These are phyloP conservation scores for Hoplodrina blanda DNA, from an alignment of 2,888 invertebrate species.

Conservation along the genomic window DNA sequence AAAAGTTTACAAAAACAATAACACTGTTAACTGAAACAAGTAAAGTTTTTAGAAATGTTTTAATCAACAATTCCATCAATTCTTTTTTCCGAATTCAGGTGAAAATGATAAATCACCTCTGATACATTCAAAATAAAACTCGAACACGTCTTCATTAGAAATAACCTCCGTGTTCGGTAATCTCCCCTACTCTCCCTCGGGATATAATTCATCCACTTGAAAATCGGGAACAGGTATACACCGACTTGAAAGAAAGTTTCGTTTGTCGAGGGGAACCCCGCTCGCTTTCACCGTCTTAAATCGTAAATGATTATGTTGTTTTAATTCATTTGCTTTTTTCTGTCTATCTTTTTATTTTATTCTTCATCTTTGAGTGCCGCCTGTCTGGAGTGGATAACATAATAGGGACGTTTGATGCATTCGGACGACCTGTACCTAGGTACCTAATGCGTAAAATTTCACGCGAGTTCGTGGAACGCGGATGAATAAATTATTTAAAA, in stretches of 20 bases:
- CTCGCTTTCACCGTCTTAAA: conserved; percentile 85
- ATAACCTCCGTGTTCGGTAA: conserved; percentile 79
- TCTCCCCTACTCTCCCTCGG: conserved; percentile 85
- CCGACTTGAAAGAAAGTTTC: conserved; percentile 89
- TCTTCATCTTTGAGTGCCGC: conserved; percentile 86
- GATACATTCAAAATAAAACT: conserved; percentile 84
- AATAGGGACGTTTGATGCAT: conserved; percentile 75
- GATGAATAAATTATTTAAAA: conserved; percentile 76
- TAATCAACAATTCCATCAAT: conserved; percentile 29
- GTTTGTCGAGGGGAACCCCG: conserved; percentile 86
- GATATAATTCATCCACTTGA: conserved; percentile 90
- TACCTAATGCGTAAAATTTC: conserved; percentile 64
- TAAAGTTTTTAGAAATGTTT: background rate
- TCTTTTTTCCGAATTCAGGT: conserved; percentile 72
- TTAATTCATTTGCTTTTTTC: conserved; percentile 89
- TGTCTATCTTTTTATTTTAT: conserved; percentile 83
- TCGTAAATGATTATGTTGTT: conserved; percentile 90
- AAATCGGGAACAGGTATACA: conserved; percentile 88
- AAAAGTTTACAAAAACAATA: conserved; percentile 46
- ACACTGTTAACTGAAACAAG: conserved; percentile 45
- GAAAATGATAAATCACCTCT: conserved; percentile 82
- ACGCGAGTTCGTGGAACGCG: conserved; percentile 69
- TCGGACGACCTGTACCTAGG: conserved; percentile 58
- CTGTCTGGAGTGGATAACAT: conserved; percentile 85
- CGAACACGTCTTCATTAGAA: conserved; percentile 87